These are phyloP conservation scores for Ectemnius lituratus DNA, from an alignment of 2,888 invertebrate genomes.

Conservation along the genomic window DNA sequence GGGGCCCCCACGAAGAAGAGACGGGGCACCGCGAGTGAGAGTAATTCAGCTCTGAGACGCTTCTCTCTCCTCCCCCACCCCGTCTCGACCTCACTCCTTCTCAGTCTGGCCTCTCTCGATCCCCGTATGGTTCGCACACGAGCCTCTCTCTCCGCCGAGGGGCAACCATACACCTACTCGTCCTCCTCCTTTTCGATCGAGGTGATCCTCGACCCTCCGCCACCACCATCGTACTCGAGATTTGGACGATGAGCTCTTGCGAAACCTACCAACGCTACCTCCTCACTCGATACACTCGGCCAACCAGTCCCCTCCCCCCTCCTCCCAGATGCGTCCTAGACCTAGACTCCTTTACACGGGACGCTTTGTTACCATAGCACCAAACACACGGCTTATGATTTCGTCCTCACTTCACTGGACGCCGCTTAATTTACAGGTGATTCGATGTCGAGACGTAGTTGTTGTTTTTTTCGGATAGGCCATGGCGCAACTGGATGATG, in stretches of 20 bases:
- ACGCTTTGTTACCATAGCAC: slow-evolving; percentile 16
- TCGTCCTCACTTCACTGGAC: slow-evolving; percentile 19
- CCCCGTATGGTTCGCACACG: slow-evolving; percentile 28
- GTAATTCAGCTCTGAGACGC: slow-evolving; percentile 71
- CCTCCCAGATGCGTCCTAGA: slow-evolving; percentile 61
- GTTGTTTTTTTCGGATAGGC: neutral
- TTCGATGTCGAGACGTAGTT: slow-evolving; percentile 13
- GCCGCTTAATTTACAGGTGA: neutral
- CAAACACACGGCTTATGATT: slow-evolving; percentile 21
- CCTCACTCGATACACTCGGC: slow-evolving; percentile 31
- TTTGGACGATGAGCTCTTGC: slow-evolving; percentile 53
- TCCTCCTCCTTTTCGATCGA: slow-evolving; percentile 17
- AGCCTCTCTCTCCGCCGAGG: slow-evolving; percentile 46
- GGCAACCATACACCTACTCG: neutral
- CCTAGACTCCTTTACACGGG: slow-evolving; percentile 57
- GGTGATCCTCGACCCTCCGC: slow-evolving; percentile 21
- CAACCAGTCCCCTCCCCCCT: slow-evolving; percentile 18
- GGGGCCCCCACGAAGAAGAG: slow-evolving; percentile 72
- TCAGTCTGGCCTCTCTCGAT: slow-evolving; percentile 50
- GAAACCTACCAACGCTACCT: slow-evolving; percentile 28
- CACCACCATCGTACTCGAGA: slow-evolving; percentile 29
- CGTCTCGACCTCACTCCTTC: slow-evolving; percentile 30
- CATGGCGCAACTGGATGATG: slow-evolving; percentile 7
- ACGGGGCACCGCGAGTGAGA: slow-evolving; percentile 74
- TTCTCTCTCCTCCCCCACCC: slow-evolving; percentile 53